A percentile compares a stretch with the other conserved stretches of the same genome.
These are phyloP conservation scores for Amphiprion clarkii DNA, from an alignment of 2,797 vertebrate genomes.

Conservation along the genomic window DNA sequence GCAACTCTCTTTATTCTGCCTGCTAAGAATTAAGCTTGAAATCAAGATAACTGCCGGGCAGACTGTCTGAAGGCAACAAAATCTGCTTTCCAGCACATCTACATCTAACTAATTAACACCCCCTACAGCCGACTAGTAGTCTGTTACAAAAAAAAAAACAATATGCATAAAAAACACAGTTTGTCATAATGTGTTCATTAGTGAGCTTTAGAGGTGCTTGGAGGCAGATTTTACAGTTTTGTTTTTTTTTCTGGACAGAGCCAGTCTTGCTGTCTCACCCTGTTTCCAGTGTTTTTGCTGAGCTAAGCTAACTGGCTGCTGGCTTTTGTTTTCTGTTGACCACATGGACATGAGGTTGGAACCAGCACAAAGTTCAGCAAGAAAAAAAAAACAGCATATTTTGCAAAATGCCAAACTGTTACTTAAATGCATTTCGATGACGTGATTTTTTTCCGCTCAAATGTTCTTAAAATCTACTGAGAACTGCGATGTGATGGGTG, in stretches of 20 bases:
- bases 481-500: conserved; percentile 4
- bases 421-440: neutral
- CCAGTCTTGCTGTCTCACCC: neutral
- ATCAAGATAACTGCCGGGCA: too few relatives aligned
- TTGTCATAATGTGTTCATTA: neutral
- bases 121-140: neutral
- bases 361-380: too few relatives aligned
- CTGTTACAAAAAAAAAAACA: neutral
- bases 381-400: neutral
- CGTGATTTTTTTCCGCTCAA: neutral
- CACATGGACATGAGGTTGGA: neutral
- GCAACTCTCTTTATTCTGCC: too few relatives aligned
- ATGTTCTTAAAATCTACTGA: neutral
- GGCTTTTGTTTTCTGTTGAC: neutral
- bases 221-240: too few relatives aligned
- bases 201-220: too few relatives aligned
- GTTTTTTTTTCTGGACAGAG: too few relatives aligned
- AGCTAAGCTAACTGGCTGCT: neutral
- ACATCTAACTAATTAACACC: neutral
- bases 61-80: neutral
- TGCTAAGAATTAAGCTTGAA: too few relatives aligned
- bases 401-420: neutral
- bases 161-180: neutral
- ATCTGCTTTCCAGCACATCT: neutral
- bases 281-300: neutral